Evolutionary conservation across 2,113 vertebrate genomes (phyloP).

Genomic region (Myotis davidii): DNA sequence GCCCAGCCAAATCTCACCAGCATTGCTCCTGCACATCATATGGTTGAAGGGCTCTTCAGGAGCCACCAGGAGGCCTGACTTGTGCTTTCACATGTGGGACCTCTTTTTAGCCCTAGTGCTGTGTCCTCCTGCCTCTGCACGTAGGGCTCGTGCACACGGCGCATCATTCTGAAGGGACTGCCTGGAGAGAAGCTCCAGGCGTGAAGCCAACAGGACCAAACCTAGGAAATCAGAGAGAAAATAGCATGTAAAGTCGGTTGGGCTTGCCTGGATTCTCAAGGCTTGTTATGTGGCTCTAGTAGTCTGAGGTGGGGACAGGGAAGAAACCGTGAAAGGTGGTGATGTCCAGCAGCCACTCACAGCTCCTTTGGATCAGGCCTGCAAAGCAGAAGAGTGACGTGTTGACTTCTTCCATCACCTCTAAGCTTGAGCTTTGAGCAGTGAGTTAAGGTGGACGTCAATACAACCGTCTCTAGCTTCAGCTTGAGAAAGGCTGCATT

Average conservation of each 20-base stretch:
- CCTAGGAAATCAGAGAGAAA: not conserved
- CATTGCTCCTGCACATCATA: no score
- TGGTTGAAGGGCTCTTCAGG: not conserved
- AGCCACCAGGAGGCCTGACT: not conserved
- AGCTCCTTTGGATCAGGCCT: not conserved
- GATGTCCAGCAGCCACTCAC: not conserved
- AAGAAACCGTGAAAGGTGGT: not conserved
- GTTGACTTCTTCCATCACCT: slow-evolving; percentile 7
- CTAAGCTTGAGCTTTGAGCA: not conserved
- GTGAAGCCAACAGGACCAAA: not conserved
- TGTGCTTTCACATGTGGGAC: not conserved
- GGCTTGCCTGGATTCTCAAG: not conserved
- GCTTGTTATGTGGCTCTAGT: not conserved
- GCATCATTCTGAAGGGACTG: not conserved
- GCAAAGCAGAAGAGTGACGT: not conserved
- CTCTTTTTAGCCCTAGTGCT: not conserved
- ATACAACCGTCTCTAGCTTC: slow-evolving; percentile 52
- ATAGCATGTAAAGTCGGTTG: not conserved
- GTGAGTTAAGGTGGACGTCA: slow-evolving; percentile 34
- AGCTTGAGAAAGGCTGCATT: slow-evolving; percentile 17
- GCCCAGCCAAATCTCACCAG: not conserved
- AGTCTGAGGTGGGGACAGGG: not conserved
- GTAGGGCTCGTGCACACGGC: not conserved
- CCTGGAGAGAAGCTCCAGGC: not conserved
- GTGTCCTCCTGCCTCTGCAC: not conserved